Percentiles rank a stretch among this genome's conserved stretches.
phyloP scores from a whole-genome alignment of 1,140 invertebrate species.

The Drosophila malerkotliana region DNA sequence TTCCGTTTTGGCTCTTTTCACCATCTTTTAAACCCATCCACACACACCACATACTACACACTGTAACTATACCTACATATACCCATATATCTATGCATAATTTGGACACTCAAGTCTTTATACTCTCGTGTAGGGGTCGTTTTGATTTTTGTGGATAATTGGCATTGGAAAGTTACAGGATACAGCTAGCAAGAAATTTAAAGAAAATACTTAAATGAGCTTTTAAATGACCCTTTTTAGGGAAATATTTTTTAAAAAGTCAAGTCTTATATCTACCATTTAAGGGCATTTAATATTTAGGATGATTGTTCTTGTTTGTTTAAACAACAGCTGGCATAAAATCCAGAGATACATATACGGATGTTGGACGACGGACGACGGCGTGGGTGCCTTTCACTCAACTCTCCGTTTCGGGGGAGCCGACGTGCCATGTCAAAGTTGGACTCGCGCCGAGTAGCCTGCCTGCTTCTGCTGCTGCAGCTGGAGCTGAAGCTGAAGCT shows the following conservation, averaged over 20 bases:
- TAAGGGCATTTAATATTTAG: conserved; percentile 8
- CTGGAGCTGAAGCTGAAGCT: conserved; percentile 17
- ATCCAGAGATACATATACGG: conserved; percentile 13
- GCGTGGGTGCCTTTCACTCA: conserved; percentile 79
- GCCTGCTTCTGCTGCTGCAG: conserved; percentile 21
- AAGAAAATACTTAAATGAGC: not conserved
- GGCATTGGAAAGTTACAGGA: not conserved
- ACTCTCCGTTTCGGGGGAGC: conserved; percentile 9
- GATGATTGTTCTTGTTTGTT: conserved; percentile 1
- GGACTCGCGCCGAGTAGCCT: conserved; percentile 39
- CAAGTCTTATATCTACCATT: not conserved
- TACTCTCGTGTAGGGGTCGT: conserved; percentile 26
- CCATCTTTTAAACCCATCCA: conserved; percentile 4
- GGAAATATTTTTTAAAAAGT: too few relatives aligned
- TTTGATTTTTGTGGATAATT: conserved; percentile 36
- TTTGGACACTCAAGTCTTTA: conserved; percentile 36
- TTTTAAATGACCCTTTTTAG: too few relatives aligned
- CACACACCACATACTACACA: conserved; percentile 8
- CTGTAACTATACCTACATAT: not conserved
- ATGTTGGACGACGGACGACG: conserved; percentile 17
- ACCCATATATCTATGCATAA: conserved; percentile 41
- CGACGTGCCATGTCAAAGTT: conserved; percentile 71
- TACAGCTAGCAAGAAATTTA: not conserved
- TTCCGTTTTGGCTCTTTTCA: conserved; percentile 34
- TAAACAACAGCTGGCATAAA: conserved; percentile 15